phyloP scores from a whole-genome alignment of 2,888 invertebrate genomes.

The Vesta saturnalis region DNA sequence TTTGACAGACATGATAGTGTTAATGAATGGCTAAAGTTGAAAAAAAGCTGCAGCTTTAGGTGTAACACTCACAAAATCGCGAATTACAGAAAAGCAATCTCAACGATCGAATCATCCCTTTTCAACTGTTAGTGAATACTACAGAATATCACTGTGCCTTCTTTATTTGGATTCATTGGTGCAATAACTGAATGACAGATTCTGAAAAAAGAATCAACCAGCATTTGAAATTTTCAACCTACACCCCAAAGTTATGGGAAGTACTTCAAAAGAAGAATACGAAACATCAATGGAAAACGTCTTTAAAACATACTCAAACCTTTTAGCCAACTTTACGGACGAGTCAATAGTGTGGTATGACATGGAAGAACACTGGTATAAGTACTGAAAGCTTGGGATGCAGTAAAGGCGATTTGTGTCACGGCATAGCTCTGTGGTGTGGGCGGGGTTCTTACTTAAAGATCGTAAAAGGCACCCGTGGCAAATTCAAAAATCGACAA shows the following conservation, averaged over 20 bases:
- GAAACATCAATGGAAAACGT: neutral
- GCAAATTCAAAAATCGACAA: too few relatives aligned
- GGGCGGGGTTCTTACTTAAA: too few relatives aligned
- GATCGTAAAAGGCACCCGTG: too few relatives aligned
- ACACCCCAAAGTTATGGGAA: neutral
- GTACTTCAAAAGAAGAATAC: neutral
- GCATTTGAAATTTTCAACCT: neutral
- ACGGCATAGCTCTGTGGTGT: too few relatives aligned
- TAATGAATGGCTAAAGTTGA: neutral
- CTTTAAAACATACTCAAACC: neutral
- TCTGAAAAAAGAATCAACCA: neutral
- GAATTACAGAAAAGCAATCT: neutral
- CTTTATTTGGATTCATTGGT: neutral
- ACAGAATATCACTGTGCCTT: neutral
- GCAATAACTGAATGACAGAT: neutral
- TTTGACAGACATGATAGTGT: neutral
- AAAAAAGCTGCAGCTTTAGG: neutral
- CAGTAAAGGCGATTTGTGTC: too few relatives aligned
- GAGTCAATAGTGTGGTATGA: neutral
- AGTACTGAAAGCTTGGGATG: too few relatives aligned
- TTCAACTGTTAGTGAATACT: neutral
- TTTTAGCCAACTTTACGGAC: neutral
- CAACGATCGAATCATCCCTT: neutral
- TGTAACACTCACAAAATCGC: neutral
- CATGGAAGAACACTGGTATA: too few relatives aligned